Evolutionary conservation across 2,113 vertebrate genomes (phyloP).

Genomic region (Trichechus manatus): DNA sequence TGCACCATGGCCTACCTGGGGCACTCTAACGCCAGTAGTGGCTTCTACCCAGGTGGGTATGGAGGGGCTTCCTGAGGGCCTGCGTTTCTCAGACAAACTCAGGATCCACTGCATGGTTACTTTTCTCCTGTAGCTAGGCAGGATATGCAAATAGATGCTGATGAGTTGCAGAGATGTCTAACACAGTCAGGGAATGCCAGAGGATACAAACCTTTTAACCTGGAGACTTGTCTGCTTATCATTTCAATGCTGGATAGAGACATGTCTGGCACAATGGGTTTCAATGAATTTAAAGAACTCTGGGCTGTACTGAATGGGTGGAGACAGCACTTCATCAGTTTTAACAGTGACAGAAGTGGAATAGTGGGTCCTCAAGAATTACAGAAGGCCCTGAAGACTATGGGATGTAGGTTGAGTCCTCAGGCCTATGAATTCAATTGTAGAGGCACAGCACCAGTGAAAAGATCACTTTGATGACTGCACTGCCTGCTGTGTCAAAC

Average conservation of each 20-base stretch:
- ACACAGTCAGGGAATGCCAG: no score
- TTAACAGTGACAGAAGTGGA: slow-evolving; percentile 94
- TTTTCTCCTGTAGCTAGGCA: no score
- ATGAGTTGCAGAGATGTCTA: no score
- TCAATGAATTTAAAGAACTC: slow-evolving; percentile 96
- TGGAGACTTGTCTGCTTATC: slow-evolving; percentile 98
- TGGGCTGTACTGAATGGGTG: slow-evolving; percentile 93
- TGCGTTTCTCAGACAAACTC: no score
- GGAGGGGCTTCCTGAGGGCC: no score
- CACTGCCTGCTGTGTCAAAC: slow-evolving; percentile 93
- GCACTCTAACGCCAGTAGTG: no score
- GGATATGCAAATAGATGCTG: no score
- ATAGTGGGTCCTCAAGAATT: slow-evolving; percentile 93
- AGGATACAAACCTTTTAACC: slow-evolving; percentile 89
- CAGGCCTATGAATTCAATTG: slow-evolving; percentile 92
- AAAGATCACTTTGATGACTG: slow-evolving; percentile 96
- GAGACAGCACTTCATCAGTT: slow-evolving; percentile 92
- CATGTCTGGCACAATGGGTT: slow-evolving; percentile 94
- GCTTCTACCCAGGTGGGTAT: no score
- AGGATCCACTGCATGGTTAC: no score
- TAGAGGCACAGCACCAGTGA: slow-evolving; percentile 92
- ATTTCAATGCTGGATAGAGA: slow-evolving; percentile 96
- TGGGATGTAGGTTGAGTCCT: slow-evolving; percentile 94
- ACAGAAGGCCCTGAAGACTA: slow-evolving; percentile 91
- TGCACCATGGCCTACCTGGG: no score